Percentiles rank a stretch among this genome's conserved stretches.
Conservation (phyloP, 2,888 invertebrate genomes). For the Eubasilissa splendida region DNA sequence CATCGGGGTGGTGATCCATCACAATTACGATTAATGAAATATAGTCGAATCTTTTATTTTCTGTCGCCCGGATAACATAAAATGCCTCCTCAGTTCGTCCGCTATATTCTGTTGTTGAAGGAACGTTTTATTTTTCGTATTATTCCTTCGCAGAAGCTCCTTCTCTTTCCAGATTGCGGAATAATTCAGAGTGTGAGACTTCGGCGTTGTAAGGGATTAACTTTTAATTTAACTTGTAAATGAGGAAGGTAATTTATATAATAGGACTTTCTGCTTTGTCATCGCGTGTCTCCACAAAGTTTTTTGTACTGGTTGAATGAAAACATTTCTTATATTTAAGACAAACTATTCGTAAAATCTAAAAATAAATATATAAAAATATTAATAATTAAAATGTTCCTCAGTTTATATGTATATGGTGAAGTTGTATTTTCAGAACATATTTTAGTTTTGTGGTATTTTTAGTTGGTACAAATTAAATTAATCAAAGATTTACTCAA, state of each 20-base stretch:
- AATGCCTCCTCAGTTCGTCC: constrained; percentile 25
- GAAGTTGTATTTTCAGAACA: no score
- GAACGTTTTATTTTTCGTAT: constrained; percentile 19
- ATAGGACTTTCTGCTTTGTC: constrained; percentile 42
- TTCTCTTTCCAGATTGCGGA: neutral
- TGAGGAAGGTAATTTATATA: constrained; percentile 36
- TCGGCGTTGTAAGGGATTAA: constrained; percentile 55
- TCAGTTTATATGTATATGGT: no score
- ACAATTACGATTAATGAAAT: constrained; percentile 59
- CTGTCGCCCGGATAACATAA: constrained; percentile 50
- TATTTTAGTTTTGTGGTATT: no score
- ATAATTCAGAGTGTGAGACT: constrained; percentile 53
- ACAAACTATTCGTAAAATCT: neutral
- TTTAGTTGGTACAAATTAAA: no score
- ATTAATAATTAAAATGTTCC: neutral
- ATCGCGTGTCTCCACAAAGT: constrained; percentile 25
- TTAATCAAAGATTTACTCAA: no score
- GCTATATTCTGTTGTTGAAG: constrained; percentile 16
- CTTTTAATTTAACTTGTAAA: constrained; percentile 47
- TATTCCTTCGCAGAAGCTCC: neutral
- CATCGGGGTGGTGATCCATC: constrained; percentile 55
- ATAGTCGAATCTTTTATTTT: constrained; percentile 52
- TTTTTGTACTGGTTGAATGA: neutral
- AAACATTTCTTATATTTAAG: neutral
- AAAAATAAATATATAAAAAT: neutral